A percentile compares a stretch with the other conserved stretches of the same genome.
Conservation (phyloP, 1,140 invertebrate genomes). For the Zaprionus africanus region DNA sequence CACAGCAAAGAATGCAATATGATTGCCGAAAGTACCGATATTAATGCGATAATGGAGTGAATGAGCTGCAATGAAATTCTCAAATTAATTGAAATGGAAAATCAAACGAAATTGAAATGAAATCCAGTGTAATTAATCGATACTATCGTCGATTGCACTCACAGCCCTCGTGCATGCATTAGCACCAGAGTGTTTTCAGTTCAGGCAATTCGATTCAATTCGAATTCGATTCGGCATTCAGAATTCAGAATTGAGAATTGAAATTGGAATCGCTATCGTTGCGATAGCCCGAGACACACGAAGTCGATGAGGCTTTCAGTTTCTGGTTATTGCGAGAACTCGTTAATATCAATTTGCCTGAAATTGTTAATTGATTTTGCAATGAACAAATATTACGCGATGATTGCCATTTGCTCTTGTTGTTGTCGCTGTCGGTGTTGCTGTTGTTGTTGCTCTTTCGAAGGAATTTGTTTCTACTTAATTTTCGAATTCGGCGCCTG, state of each 20-base stretch:
- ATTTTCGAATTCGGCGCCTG: conserved; percentile 36
- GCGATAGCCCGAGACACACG: conserved; percentile 17
- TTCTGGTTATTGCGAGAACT: conserved; percentile 77
- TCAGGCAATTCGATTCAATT: conserved; percentile 34
- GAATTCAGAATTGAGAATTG: conserved; percentile 35
- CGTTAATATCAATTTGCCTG: conserved; percentile 82
- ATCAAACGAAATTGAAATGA: not conserved
- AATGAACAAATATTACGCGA: conserved; percentile 83
- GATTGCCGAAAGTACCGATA: not conserved
- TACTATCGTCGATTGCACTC: not conserved
- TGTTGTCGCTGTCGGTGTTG: conserved; percentile 2
- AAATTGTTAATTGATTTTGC: conserved; percentile 83
- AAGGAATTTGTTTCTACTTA: conserved; percentile 60
- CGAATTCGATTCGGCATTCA: conserved; percentile 40
- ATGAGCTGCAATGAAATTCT: not conserved
- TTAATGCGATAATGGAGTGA: not conserved
- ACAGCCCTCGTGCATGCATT: not conserved
- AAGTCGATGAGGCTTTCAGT: conserved; percentile 30
- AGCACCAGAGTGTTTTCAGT: conserved; percentile 51
- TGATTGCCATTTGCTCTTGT: conserved; percentile 45
- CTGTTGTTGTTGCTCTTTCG: conserved; percentile 18
- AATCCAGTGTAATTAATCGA: not conserved
- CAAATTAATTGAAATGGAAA: not conserved
- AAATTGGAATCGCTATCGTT: not conserved
- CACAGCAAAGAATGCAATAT: too few species aligned